Evolutionary conservation across 1,140 invertebrate genomes (phyloP), one percentile per base, ranked within the genome.

Genomic region (Scaptomyza montana): DNA sequence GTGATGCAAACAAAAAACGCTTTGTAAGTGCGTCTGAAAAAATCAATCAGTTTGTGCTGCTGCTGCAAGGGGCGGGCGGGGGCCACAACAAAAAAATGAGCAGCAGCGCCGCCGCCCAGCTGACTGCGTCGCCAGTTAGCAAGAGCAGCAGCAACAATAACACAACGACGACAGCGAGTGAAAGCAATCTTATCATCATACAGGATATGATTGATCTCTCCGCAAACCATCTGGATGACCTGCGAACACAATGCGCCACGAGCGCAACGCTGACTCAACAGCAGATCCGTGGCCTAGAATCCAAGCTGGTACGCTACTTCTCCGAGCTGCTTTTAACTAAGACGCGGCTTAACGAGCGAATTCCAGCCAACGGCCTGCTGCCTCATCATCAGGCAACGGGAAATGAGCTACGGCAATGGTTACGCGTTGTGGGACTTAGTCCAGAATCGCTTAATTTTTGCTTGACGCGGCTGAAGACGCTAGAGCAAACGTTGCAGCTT

Each of bases 191-290:
- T 54, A 92, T 94, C 69, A 94, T 95, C 85, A 94, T 96, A 74
- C 97, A 98, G 94, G 96, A 96, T 78, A 98, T 98, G 96, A 99
- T 99, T 93, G 97, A 98, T 93, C 96, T 98, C 92, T 98, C 96
- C 86, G 97, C 97, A 63, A 95, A 97, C 93, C 95, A 97, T 92
- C 94, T 99, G 81, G 96, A 98, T 90, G 97, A 97, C 55, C 94
- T 99, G 78, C 94, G 98, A 91, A 98, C 97, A 56, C 95, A 97
- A 93, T 99, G 98, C 93, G 96, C 96, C 19, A 97, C 97, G 56
- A 97, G 95, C 92, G 97, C 96, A 49, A 97, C 97, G 92, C 94
- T 99, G 72, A 99, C 98, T 45, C 97, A 98, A 91, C 97, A 98
- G 91, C 98, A 99, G 94, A 99, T 99, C 87, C 94, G 97, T 76